These are phyloP conservation scores for Saxidomus purpurata DNA, from an alignment of 1,140 invertebrate genomes.

Conservation along the genomic window DNA sequence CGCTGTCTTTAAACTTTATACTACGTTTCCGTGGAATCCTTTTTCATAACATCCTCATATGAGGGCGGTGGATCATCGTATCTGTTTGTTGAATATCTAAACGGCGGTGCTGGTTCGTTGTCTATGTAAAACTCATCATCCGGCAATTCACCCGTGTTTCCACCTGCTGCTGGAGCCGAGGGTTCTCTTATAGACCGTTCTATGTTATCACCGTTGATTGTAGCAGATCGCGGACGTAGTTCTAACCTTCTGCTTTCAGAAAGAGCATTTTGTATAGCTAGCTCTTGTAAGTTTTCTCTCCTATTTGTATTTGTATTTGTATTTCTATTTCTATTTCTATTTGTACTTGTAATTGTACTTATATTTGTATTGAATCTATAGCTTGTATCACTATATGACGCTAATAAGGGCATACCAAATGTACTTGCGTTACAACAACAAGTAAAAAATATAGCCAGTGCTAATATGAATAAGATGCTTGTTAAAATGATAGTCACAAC, in stretches of 20 bases:
- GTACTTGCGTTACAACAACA: background rate
- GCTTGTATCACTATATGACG: background rate
- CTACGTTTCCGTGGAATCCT: no score
- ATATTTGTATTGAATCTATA: background rate
- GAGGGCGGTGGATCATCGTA: background rate
- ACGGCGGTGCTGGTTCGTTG: no score
- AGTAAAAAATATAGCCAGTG: background rate
- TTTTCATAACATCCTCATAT: background rate
- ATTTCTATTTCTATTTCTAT: background rate
- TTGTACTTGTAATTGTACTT: no score
- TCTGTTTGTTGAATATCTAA: no score
- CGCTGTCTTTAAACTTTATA: no score
- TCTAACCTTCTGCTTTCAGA: background rate
- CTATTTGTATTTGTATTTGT: background rate
- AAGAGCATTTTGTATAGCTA: background rate
- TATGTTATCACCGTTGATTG: background rate
- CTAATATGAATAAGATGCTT: background rate
- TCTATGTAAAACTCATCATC: no score
- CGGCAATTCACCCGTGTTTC: background rate
- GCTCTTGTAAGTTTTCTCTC: no score
- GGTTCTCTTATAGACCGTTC: background rate
- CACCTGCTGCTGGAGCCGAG: background rate
- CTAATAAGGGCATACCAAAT: background rate
- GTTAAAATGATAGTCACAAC: background rate
- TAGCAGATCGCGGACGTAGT: background rate